Evolutionary conservation across 2,113 vertebrate species (phyloP).

Genomic region (Rhinolophus ferrumequinum): DNA sequence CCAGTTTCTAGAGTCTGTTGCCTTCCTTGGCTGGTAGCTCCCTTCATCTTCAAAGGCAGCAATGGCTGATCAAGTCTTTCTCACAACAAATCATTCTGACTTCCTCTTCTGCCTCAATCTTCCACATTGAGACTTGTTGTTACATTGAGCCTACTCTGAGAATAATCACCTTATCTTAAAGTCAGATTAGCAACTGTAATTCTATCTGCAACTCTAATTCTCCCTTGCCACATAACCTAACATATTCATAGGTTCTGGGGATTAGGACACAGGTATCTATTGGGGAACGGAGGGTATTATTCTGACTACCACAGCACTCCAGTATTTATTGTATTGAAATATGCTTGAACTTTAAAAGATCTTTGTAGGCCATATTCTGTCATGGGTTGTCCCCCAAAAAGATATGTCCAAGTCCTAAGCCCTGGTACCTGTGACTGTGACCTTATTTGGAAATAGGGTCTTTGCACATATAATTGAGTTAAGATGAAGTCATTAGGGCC

Average conservation of each 20-base stretch:
- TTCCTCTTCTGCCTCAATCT: neutral
- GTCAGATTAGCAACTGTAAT: neutral
- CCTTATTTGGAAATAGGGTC: neutral
- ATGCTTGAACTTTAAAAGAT: constrained; percentile 18
- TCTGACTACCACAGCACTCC: neutral
- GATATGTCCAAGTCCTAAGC: neutral
- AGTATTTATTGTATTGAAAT: neutral
- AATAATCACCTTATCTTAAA: neutral
- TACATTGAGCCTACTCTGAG: neutral
- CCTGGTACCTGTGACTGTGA: neutral
- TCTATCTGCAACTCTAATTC: neutral
- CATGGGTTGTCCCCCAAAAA: neutral
- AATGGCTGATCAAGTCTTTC: neutral
- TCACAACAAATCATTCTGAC: neutral
- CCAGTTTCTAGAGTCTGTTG: neutral
- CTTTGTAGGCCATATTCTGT: neutral
- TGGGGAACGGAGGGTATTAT: neutral
- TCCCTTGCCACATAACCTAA: neutral
- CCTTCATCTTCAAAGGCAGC: neutral
- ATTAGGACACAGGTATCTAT: neutral
- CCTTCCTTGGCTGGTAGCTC: neutral
- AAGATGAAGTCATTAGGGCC: neutral
- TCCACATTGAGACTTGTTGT: neutral
- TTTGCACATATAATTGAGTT: neutral
- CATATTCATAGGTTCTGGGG: neutral